Evolutionary conservation across 2,888 invertebrate genomes (phyloP).

Genomic region (Acrocera orbiculus): DNA sequence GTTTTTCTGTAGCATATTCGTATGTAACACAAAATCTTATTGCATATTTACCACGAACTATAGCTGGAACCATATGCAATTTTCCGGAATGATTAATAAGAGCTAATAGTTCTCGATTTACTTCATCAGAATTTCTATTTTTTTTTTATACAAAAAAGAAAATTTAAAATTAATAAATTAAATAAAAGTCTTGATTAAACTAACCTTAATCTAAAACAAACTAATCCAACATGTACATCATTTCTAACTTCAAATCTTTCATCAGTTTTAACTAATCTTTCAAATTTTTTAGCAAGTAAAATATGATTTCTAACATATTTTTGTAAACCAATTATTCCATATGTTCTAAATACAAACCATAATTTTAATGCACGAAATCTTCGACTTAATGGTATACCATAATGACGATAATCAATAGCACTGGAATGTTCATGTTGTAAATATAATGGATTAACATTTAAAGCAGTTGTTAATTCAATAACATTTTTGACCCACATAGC

Average conservation of each 20-base stretch:
- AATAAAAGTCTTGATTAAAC: slow-evolving; percentile 1
- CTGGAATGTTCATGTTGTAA: slow-evolving; percentile 63
- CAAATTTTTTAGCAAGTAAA: slow-evolving; percentile 56
- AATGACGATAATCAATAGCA: slow-evolving; percentile 58
- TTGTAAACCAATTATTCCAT: slow-evolving; percentile 67
- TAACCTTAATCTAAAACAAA: slow-evolving; percentile 51
- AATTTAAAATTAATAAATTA: neutral
- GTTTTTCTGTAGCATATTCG: slow-evolving; percentile 55
- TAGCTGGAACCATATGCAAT: slow-evolving; percentile 72
- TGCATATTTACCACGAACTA: slow-evolving; percentile 55
- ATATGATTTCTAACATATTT: slow-evolving; percentile 70
- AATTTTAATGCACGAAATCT: slow-evolving; percentile 71
- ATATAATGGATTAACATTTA: slow-evolving; percentile 76
- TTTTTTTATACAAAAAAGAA: slow-evolving; percentile 1
- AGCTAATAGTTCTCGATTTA: slow-evolving; percentile 59
- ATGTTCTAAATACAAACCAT: slow-evolving; percentile 72
- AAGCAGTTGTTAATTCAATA: slow-evolving; percentile 57
- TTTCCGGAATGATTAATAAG: slow-evolving; percentile 67
- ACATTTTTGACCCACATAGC: slow-evolving; percentile 67
- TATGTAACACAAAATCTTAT: slow-evolving; percentile 66
- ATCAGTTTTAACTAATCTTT: slow-evolving; percentile 46
- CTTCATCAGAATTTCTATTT: slow-evolving; percentile 44
- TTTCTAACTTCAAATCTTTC: slow-evolving; percentile 59
- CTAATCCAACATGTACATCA: slow-evolving; percentile 55
- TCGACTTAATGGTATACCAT: slow-evolving; percentile 72